Evolutionary conservation across 1,140 invertebrate genomes (phyloP).

Genomic region (Leptoteleia sp.): DNA sequence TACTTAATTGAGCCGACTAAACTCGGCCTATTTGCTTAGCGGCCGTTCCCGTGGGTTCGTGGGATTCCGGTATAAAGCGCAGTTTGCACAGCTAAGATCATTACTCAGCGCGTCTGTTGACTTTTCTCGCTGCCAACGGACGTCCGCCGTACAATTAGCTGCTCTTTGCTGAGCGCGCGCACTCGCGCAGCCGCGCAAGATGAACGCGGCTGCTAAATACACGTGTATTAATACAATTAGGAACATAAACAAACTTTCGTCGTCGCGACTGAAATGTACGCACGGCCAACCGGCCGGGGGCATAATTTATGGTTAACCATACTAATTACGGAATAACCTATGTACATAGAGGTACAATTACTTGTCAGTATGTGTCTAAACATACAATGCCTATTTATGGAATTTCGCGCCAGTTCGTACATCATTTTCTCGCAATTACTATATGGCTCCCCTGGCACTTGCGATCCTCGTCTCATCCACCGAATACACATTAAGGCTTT

Average conservation of each 20-base stretch:
- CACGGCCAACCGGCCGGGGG: constrained; percentile 31
- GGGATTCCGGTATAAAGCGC: constrained; percentile 63
- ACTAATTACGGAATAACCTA: constrained; percentile 67
- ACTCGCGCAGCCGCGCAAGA: constrained; percentile 59
- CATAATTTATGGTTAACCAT: constrained; percentile 68
- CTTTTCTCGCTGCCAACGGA: constrained; percentile 71
- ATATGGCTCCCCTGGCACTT: too few relatives aligned
- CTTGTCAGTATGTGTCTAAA: constrained; percentile 54
- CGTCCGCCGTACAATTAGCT: constrained; percentile 72
- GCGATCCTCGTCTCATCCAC: too few relatives aligned
- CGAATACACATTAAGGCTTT: too few relatives aligned
- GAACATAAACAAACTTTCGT: constrained; percentile 70
- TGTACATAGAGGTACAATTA: constrained; percentile 65
- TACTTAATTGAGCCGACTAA: constrained; percentile 64
- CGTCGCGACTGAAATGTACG: constrained; percentile 66
- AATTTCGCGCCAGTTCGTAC: too few relatives aligned
- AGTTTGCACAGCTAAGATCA: constrained; percentile 72
- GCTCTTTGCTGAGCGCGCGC: constrained; percentile 62
- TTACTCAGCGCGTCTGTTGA: constrained; percentile 73
- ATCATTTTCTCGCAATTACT: too few relatives aligned
- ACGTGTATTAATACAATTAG: constrained; percentile 72
- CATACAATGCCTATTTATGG: too few relatives aligned
- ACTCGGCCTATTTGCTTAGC: constrained; percentile 65
- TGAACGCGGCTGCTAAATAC: constrained; percentile 70
- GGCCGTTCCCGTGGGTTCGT: constrained; percentile 59